phyloP scores from a whole-genome alignment of 2,113 vertebrate species.

The Pterocles gutturalis region DNA sequence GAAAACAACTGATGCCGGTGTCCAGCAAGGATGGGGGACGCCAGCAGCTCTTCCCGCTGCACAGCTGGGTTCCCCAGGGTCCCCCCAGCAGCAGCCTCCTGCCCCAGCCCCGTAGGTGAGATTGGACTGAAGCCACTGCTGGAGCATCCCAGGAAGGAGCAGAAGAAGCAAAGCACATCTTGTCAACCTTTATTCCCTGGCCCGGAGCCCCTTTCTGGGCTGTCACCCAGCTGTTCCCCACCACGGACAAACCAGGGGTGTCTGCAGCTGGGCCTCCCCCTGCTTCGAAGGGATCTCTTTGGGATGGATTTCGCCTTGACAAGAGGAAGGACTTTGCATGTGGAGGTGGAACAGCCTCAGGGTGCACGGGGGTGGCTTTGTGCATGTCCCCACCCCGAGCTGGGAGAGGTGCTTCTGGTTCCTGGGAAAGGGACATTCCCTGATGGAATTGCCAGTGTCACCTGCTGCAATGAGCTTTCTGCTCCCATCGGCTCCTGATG shows the following conservation, averaged over 20 bases:
- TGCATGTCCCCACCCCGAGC: fast-evolving
- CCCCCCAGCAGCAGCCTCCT: background rate
- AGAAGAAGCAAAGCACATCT: background rate
- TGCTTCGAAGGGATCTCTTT: fast-evolving
- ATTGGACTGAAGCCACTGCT: background rate
- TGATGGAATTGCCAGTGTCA: background rate
- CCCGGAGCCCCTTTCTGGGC: background rate
- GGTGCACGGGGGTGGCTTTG: background rate
- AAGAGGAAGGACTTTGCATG: background rate
- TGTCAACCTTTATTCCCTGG: background rate
- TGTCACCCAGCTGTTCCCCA: background rate
- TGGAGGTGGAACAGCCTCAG: background rate
- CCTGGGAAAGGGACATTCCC: background rate
- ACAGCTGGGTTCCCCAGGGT: background rate
- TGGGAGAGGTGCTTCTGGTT: background rate
- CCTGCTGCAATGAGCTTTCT: background rate
- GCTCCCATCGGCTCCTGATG: background rate
- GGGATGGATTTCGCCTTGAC: background rate
- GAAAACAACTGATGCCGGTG: fast-evolving
- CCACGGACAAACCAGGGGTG: background rate
- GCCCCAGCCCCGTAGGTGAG: background rate
- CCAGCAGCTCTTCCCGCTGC: background rate
- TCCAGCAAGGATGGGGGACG: fast-evolving
- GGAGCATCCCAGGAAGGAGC: background rate
- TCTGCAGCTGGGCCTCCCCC: background rate